Evolutionary conservation across 1,140 invertebrate genomes (phyloP).

Genomic region (Melitaea cinxia): DNA sequence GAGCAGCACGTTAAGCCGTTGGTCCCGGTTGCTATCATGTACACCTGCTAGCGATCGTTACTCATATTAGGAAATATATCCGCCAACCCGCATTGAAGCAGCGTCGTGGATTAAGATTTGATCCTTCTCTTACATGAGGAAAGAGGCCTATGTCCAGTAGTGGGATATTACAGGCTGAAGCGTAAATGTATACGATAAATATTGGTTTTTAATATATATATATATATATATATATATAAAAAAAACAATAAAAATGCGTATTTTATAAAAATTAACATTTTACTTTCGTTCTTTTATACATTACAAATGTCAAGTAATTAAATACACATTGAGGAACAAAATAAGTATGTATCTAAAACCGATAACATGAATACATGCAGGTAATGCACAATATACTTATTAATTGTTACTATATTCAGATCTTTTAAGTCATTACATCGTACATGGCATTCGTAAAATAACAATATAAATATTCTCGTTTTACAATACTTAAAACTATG

Average conservation of each 20-base stretch:
- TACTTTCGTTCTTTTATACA: slow-evolving; percentile 27
- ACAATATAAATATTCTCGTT: slow-evolving; percentile 46
- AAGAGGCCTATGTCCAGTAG: too few species aligned
- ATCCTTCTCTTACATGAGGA: too few species aligned
- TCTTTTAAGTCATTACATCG: slow-evolving; percentile 19
- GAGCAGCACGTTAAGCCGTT: too few species aligned
- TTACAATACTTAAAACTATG: background rate
- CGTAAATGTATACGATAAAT: too few species aligned
- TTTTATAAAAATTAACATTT: slow-evolving; percentile 37
- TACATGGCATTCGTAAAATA: slow-evolving; percentile 34
- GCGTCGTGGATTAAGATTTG: too few species aligned
- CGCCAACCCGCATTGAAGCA: too few species aligned
- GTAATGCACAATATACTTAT: slow-evolving; percentile 12
- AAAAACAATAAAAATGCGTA: background rate
- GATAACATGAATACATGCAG: slow-evolving; percentile 28
- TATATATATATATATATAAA: too few species aligned
- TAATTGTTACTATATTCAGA: slow-evolving; percentile 1
- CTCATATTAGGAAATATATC: too few species aligned
- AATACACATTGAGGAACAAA: slow-evolving; percentile 30
- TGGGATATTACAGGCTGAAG: too few species aligned
- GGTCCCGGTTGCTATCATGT: too few species aligned
- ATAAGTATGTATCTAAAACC: slow-evolving; percentile 18
- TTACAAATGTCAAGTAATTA: slow-evolving; percentile 20
- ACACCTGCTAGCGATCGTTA: too few species aligned
- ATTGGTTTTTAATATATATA: too few species aligned